phyloP scores from a whole-genome alignment of 1,140 invertebrate genomes.

The Caerostris darwini region DNA sequence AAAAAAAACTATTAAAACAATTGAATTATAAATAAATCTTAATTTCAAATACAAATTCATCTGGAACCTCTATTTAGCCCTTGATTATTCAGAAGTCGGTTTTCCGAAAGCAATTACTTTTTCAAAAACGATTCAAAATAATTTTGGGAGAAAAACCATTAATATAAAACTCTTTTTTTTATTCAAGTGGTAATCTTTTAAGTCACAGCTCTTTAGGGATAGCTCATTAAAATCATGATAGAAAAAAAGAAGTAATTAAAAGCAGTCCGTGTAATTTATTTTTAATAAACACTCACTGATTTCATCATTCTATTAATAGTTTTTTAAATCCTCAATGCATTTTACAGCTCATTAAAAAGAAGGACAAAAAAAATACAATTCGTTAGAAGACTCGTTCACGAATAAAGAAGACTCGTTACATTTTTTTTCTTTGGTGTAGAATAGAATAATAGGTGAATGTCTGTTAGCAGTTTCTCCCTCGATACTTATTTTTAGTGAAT shows the following conservation, averaged over 20 bases:
- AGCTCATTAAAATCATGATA: not conserved
- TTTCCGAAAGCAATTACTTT: not conserved
- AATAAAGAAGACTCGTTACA: too few relatives aligned
- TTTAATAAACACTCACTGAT: not conserved
- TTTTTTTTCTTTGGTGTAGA: too few relatives aligned
- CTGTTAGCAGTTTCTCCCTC: not conserved
- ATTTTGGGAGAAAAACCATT: not conserved
- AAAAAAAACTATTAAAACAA: too few relatives aligned
- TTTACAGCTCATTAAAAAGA: conserved; percentile 27
- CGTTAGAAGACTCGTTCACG: too few relatives aligned
- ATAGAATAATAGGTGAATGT: not conserved
- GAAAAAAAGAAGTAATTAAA: not conserved
- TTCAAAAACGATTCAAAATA: not conserved
- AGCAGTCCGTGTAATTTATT: not conserved
- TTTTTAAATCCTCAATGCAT: not conserved
- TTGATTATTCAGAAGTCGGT: not conserved
- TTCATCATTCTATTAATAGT: not conserved
- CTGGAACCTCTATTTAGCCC: not conserved
- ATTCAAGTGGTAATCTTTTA: not conserved
- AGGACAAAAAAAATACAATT: not conserved
- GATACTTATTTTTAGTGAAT: not conserved
- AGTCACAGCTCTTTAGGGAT: not conserved
- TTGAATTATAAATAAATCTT: too few relatives aligned
- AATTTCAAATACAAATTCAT: not conserved
- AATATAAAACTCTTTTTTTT: not conserved